Percentiles rank a stretch among this genome's conserved stretches.
phyloP scores from a whole-genome alignment of 2,113 vertebrate genomes.

The Chloebia gouldiae region DNA sequence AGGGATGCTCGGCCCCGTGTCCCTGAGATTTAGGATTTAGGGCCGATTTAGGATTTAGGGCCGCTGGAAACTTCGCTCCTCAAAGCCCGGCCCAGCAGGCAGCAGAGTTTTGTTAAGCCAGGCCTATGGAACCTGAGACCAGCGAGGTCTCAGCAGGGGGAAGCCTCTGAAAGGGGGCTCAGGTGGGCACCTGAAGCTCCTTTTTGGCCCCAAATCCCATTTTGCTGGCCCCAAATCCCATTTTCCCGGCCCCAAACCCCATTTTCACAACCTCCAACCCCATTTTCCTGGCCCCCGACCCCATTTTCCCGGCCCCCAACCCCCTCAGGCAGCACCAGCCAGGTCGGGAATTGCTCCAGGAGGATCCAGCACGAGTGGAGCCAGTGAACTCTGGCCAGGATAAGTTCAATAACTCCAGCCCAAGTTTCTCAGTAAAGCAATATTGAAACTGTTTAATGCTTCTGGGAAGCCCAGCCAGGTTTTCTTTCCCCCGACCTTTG shows the following conservation, averaged over 20 bases:
- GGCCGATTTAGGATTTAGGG: no score
- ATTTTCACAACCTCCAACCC: not conserved
- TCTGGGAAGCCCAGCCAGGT: not conserved
- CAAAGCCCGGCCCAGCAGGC: not conserved
- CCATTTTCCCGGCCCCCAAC: no score
- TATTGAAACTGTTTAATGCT: rapidly evolving
- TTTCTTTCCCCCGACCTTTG: not conserved
- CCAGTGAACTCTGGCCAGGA: not conserved
- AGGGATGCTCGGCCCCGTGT: rapidly evolving
- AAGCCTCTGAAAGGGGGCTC: not conserved
- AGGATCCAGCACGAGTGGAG: not conserved
- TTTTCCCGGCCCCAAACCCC: not conserved
- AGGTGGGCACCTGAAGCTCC: rapidly evolving
- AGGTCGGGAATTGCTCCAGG: not conserved
- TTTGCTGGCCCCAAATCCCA: not conserved
- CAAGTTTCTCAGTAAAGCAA: not conserved
- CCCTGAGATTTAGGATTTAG: rapidly evolving
- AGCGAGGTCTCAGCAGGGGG: rapidly evolving
- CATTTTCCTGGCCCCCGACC: rapidly evolving
- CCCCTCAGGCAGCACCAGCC: not conserved
- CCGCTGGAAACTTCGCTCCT: rapidly evolving
- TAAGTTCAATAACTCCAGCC: not conserved
- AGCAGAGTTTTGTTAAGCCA: not conserved
- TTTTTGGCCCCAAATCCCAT: not conserved
- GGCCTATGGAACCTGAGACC: not conserved